A percentile compares a stretch with the other conserved stretches of the same genome.
phyloP scores from a whole-genome alignment of 2,888 invertebrate species.

The Tetropium fuscum region DNA sequence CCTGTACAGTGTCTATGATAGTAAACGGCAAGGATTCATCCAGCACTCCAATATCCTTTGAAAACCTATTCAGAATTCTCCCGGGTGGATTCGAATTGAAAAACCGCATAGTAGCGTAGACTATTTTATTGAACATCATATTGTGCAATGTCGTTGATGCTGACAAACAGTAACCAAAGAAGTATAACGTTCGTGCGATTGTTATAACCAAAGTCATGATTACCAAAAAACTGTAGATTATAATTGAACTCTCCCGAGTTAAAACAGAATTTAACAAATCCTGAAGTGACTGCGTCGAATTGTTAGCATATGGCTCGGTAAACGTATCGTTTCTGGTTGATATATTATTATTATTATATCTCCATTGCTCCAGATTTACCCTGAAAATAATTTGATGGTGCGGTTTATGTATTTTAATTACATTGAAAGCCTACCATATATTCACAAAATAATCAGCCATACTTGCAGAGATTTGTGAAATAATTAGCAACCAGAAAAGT shows the following conservation, averaged over 20 bases:
- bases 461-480: constrained; percentile 70
- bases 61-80: constrained; percentile 75
- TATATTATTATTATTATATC: too few species aligned
- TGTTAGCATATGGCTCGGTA: background rate
- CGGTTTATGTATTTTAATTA: too few species aligned
- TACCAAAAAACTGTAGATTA: constrained; percentile 54
- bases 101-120: constrained; percentile 73
- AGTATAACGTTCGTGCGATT: constrained; percentile 62
- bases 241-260: constrained; percentile 56
- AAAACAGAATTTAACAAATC: constrained; percentile 4
- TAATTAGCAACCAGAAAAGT: constrained; percentile 67
- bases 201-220: constrained; percentile 62
- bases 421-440: constrained; percentile 71
- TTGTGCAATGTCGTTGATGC: constrained; percentile 70
- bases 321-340: too few species aligned
- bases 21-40: constrained; percentile 67
- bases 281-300: background rate
- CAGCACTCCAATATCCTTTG: constrained; percentile 74
- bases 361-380: constrained; percentile 62
- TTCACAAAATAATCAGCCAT: constrained; percentile 84
- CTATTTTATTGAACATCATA: constrained; percentile 66
- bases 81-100: constrained; percentile 75
- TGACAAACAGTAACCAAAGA: constrained; percentile 68
- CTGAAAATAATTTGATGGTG: too few species aligned
- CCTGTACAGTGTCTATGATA: constrained; percentile 64